A percentile compares a stretch with the other conserved stretches of the same genome.
phyloP scores from a whole-genome alignment of 1,140 invertebrate species.

The Harlomillsia oculata region DNA sequence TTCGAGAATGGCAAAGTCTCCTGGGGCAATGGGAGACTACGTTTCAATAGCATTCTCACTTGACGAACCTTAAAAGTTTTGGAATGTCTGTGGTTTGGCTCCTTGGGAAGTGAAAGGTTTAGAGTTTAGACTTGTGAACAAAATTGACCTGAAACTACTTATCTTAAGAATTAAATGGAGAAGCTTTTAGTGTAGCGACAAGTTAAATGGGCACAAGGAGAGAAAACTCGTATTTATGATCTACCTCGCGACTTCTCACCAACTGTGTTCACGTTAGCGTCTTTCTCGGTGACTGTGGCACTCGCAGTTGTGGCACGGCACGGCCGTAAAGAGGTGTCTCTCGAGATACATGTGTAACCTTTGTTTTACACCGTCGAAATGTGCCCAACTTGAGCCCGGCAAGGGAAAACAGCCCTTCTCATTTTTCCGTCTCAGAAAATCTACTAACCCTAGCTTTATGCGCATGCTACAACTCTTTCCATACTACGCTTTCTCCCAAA shows the following conservation, averaged over 20 bases:
- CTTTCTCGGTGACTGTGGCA: slow-evolving; percentile 2
- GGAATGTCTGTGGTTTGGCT: neutral
- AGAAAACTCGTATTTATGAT: slow-evolving; percentile 23
- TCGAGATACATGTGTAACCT: slow-evolving; percentile 25
- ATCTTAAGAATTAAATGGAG: slow-evolving; percentile 10
- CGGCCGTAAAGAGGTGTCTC: slow-evolving; percentile 4
- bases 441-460: too few relatives aligned
- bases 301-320: slow-evolving; percentile 3
- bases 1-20: neutral
- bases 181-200: slow-evolving; percentile 11
- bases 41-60: neutral
- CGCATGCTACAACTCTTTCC: too few relatives aligned
- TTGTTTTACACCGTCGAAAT: slow-evolving; percentile 21
- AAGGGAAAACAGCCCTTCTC: slow-evolving; percentile 10
- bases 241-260: neutral
- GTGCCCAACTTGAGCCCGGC: slow-evolving; percentile 22
- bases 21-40: neutral
- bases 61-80: neutral
- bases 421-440: neutral
- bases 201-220: slow-evolving; percentile 1
- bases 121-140: neutral
- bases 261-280: neutral
- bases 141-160: neutral
- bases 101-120: neutral
- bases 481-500: too few relatives aligned